These are phyloP conservation scores for Hylaeus anthracinus DNA, from an alignment of 1,140 invertebrate genomes.

Conservation along the genomic window DNA sequence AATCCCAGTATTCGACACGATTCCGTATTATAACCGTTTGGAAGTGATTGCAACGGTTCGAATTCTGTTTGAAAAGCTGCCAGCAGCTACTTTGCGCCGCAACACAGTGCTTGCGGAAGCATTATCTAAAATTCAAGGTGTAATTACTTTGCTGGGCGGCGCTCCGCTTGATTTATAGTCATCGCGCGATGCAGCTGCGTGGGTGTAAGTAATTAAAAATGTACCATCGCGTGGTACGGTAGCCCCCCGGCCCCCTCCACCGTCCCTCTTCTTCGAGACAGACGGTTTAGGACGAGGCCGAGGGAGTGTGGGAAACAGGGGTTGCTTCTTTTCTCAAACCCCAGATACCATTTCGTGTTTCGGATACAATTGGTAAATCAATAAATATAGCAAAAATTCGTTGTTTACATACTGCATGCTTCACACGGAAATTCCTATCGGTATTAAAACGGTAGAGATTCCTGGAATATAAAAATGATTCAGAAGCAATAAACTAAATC, in stretches of 20 bases:
- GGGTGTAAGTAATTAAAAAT: slow-evolving; percentile 83
- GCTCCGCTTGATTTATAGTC: slow-evolving; percentile 81
- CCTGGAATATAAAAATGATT: too few species aligned
- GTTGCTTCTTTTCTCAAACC: slow-evolving; percentile 59
- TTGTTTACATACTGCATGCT: too few species aligned
- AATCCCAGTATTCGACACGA: too few species aligned
- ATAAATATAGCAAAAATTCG: neutral
- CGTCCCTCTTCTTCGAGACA: slow-evolving; percentile 51
- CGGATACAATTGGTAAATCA: slow-evolving; percentile 46
- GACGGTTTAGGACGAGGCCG: slow-evolving; percentile 58
- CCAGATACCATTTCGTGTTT: slow-evolving; percentile 44
- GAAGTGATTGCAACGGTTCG: too few species aligned
- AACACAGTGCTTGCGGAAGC: slow-evolving; percentile 79
- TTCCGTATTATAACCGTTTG: too few species aligned
- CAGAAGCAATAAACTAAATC: too few species aligned
- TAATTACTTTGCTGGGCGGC: slow-evolving; percentile 82
- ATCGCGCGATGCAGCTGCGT: slow-evolving; percentile 82
- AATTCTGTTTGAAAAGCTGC: too few species aligned
- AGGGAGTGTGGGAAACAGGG: slow-evolving; percentile 54
- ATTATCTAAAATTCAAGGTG: slow-evolving; percentile 83
- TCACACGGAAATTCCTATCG: too few species aligned
- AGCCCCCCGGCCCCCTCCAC: slow-evolving; percentile 28
- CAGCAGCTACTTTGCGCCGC: too few species aligned
- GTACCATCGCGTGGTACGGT: slow-evolving; percentile 80
- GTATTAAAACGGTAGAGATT: too few species aligned